phyloP scores from a whole-genome alignment of 2,113 vertebrate species.

The Centropus bengalensis region DNA sequence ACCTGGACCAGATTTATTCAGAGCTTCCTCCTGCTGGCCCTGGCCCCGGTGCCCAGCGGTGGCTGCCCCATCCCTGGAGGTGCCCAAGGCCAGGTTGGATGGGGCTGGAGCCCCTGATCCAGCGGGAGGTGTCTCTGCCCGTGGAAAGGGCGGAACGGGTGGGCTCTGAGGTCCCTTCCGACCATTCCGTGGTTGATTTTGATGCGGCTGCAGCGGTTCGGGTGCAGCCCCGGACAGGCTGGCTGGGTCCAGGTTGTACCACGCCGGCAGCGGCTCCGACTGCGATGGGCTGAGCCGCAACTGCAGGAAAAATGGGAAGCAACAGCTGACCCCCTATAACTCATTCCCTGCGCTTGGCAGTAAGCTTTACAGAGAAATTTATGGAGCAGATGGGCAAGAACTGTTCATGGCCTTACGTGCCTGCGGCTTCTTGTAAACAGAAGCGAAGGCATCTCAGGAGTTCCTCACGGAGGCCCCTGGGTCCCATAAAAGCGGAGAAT shows the following conservation, averaged over 20 bases:
- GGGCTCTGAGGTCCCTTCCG: no score
- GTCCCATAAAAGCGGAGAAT: background rate
- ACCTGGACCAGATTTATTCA: background rate
- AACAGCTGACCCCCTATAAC: conserved; percentile 41
- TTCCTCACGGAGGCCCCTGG: background rate
- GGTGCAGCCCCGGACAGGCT: background rate
- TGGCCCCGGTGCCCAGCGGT: no score
- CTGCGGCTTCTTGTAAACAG: background rate
- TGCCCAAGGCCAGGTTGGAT: no score
- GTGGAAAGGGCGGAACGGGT: no score
- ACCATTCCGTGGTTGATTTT: no score
- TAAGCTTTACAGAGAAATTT: conserved; percentile 22
- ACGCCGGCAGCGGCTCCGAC: background rate
- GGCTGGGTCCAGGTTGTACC: background rate
- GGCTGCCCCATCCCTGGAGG: no score
- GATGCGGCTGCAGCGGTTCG: background rate
- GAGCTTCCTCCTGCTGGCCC: background rate
- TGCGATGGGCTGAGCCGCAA: background rate
- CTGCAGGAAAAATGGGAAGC: background rate
- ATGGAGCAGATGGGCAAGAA: conserved; percentile 62
- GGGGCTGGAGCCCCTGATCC: no score
- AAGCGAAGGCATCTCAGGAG: background rate
- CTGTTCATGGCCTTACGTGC: conserved; percentile 51
- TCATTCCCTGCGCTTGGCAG: background rate
- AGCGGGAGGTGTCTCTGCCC: no score